phyloP scores from a whole-genome alignment of 2,797 vertebrate species.

The Morus bassanus region DNA sequence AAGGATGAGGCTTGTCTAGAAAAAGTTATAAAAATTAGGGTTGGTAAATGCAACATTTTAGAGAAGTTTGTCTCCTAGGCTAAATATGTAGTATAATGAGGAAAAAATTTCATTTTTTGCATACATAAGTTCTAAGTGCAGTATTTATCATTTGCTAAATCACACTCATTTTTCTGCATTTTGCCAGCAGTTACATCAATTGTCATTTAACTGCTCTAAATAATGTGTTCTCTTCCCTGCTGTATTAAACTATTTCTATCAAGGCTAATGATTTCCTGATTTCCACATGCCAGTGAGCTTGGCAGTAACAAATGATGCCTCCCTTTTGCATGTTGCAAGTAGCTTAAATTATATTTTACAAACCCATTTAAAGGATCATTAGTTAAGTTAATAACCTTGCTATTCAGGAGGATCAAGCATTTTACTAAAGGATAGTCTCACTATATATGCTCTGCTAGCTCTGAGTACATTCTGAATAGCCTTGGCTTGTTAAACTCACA shows the following conservation, averaged over 20 bases:
- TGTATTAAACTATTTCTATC: constrained; percentile 75
- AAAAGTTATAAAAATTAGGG: constrained; percentile 48
- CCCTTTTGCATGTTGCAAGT: constrained; percentile 69
- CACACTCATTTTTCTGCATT: constrained; percentile 54
- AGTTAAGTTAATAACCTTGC: constrained; percentile 78
- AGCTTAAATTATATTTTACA: constrained; percentile 79
- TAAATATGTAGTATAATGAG: constrained; percentile 50
- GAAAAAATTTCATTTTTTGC: constrained; percentile 56
- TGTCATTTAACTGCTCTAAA: constrained; percentile 76
- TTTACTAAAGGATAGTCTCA: constrained; percentile 46
- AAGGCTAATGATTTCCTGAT: constrained; percentile 79
- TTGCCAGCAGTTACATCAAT: constrained; percentile 66
- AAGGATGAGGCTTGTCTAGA: constrained; percentile 21
- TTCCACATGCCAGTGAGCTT: constrained; percentile 74
- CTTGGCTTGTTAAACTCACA: neutral
- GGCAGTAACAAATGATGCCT: constrained; percentile 74
- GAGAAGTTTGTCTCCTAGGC: constrained; percentile 39
- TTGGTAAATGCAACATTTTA: constrained; percentile 24
- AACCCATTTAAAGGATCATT: constrained; percentile 80
- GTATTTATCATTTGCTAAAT: constrained; percentile 71
- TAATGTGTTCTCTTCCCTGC: constrained; percentile 72
- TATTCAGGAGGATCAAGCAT: constrained; percentile 53
- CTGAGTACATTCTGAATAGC: neutral
- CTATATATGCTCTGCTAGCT: neutral
- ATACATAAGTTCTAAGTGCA: constrained; percentile 47